Conservation (phyloP, 2,113 vertebrate species). For the Noturus placidus region DNA sequence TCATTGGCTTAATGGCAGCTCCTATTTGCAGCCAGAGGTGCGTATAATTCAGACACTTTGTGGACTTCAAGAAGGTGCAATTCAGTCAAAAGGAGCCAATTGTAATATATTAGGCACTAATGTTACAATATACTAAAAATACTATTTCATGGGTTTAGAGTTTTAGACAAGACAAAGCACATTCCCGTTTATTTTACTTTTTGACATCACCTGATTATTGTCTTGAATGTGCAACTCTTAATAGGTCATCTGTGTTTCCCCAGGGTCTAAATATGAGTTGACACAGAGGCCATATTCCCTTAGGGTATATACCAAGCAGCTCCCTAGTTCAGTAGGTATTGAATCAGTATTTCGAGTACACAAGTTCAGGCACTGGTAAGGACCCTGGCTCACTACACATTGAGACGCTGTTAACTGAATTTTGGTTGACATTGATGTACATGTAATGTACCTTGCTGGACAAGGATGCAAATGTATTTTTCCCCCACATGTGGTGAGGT, state of each 20-base stretch:
- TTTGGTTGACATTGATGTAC: too few species aligned
- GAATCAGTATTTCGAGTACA: too few species aligned
- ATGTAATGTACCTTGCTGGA: neutral
- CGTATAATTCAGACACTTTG: slow-evolving; percentile 15
- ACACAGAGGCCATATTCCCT: too few species aligned
- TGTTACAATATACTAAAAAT: neutral
- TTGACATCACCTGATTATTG: neutral
- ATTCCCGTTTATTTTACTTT: neutral
- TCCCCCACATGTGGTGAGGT: neutral
- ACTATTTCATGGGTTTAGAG: neutral
- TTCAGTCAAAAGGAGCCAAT: neutral
- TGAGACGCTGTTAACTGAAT: too few species aligned
- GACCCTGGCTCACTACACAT: too few species aligned
- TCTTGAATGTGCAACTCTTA: neutral
- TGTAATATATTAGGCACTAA: neutral
- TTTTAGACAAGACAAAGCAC: neutral
- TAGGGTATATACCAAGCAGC: too few species aligned
- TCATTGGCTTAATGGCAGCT: slow-evolving; percentile 34
- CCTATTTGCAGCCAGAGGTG: slow-evolving; percentile 20
- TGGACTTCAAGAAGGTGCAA: neutral
- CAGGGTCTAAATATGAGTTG: too few species aligned
- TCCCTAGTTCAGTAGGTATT: too few species aligned
- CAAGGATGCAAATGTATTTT: neutral
- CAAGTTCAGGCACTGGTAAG: too few species aligned
- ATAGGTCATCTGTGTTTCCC: too few species aligned